phyloP scores from a whole-genome alignment of 2,888 invertebrate species.

The Himalopsyche kuldschensis region DNA sequence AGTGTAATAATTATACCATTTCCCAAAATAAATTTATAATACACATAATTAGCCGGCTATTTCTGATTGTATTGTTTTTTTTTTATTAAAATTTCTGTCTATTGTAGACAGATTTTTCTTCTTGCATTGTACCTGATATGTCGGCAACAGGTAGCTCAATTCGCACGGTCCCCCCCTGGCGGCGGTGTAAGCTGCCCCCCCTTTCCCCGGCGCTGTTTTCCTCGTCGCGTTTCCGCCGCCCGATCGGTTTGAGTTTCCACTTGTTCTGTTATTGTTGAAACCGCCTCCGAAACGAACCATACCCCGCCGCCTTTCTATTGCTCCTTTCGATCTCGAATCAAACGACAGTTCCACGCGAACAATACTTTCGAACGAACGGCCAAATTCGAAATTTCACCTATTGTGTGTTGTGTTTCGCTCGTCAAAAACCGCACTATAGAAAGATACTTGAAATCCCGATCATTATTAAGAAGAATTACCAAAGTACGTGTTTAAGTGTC shows the following conservation, averaged over 20 bases:
- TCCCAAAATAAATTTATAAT: neutral
- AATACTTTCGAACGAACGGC: neutral
- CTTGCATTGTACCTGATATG: neutral
- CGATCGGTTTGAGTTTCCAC: neutral
- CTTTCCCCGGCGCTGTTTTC: neutral
- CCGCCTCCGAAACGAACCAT: conserved; percentile 5
- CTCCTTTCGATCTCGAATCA: neutral
- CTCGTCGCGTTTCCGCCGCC: neutral
- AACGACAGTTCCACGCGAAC: neutral
- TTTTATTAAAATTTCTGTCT: neutral
- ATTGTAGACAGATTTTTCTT: neutral
- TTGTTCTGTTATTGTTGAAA: conserved; percentile 17
- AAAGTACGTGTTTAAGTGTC: neutral
- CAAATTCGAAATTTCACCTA: neutral
- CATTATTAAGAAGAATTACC: neutral
- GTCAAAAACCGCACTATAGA: neutral
- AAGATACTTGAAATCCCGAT: neutral
- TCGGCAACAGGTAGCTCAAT: conserved; percentile 18
- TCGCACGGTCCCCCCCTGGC: conserved; percentile 18
- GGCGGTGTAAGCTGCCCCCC: neutral
- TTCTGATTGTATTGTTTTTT: neutral
- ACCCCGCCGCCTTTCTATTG: conserved; percentile 13
- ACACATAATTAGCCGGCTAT: neutral
- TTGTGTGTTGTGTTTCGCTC: too few species aligned
- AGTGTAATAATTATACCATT: neutral